Conservation (phyloP, 2,113 vertebrate species). For the Symphodus melops region DNA sequence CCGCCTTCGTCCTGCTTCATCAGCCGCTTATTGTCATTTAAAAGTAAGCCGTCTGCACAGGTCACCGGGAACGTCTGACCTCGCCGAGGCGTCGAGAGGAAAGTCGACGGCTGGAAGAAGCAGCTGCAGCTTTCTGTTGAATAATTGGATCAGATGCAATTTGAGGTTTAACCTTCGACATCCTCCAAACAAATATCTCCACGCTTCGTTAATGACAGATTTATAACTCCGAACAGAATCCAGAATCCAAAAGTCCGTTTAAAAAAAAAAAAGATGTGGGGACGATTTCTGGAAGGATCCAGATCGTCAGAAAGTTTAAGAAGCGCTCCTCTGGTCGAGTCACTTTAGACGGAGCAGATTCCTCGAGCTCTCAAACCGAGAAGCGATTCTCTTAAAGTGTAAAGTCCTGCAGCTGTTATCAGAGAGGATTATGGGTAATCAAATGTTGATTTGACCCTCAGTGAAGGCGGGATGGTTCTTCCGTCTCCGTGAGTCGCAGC, state of each 20-base stretch:
- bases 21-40: neutral
- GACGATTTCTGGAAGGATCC: too few relatives aligned
- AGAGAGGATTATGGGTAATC: slow-evolving; percentile 4
- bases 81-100: neutral
- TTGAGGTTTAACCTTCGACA: neutral
- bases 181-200: too few relatives aligned
- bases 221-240: too few relatives aligned
- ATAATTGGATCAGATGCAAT: neutral
- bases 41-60: neutral
- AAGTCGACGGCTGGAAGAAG: neutral
- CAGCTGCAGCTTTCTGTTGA: neutral
- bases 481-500: neutral
- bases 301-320: too few relatives aligned
- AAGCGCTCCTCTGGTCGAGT: too few relatives aligned
- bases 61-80: neutral
- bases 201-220: too few relatives aligned
- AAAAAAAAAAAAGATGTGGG: too few relatives aligned
- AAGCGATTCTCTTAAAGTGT: neutral
- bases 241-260: too few relatives aligned
- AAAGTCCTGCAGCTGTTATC: neutral
- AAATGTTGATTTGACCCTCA: neutral
- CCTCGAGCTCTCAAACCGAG: too few relatives aligned
- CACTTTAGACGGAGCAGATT: too few relatives aligned
- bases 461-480: neutral
- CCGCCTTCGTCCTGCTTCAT: neutral